Evolutionary conservation across 2,113 vertebrate species (phyloP), one percentile per base, ranked within the genome.

Genomic region (Hemiprocne comata): DNA sequence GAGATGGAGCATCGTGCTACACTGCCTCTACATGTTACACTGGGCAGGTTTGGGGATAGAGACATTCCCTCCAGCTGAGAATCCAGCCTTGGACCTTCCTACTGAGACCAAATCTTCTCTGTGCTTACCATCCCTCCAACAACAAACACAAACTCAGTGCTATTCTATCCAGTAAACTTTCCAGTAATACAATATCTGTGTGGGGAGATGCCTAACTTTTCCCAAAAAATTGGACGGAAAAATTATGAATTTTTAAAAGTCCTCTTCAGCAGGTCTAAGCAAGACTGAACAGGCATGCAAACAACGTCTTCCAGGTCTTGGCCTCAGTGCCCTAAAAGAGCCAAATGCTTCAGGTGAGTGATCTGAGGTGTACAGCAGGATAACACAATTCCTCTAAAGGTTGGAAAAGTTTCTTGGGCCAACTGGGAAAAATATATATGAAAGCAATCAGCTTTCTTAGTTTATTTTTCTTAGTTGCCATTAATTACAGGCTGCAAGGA

Each of bases 401-500:
- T 54, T 69, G 34, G 17, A 75, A 50, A 18, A 17, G 7, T n/a
- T 92, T 42, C 36, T 81, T 69, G 44, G 62, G 34, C 12, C 71
- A 70, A 74, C 3, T 78, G 29, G 66, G 50, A 67, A 88, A 89
- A 83, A 48, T 2, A 36, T 11, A 8, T 71, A 71, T 26, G 9
- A 90, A 93, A 84, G 78, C 0, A 25, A 40, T 72, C 13, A 18
- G 15, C 23, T 82, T 91, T 69, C 50, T 69, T 53, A 24, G 11
- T 54, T 84, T 29, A 26, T 44, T 69, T 97, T 80, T 78, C 17
- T 75, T 73, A 87, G 57, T 33, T 89, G 54, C 21, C 55, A 40
- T 82, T 87, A 89, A 94, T 91, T 92, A 66, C 4, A 23, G 40
- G 29, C 19, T 67, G 61, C 11, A 78, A 64, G 65, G 26, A 89